phyloP scores from a whole-genome alignment of 37 sponge, comb jelly and placozoan genomes.

The Beroe ovata region DNA sequence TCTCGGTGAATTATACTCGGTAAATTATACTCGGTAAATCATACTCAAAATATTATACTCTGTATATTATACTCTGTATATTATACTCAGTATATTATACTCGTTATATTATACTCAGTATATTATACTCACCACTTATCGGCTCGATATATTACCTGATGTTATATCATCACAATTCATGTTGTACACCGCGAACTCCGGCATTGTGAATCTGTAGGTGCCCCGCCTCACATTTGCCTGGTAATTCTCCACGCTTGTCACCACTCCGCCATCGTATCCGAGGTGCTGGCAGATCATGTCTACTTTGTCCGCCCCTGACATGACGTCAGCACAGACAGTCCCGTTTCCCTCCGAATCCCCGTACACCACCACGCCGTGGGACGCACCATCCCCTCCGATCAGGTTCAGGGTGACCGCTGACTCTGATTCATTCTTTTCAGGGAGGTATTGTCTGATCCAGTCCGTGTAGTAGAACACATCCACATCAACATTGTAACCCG shows the following conservation, averaged over 20 bases:
- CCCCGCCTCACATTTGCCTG: background rate
- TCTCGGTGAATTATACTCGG: no score
- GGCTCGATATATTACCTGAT: no score
- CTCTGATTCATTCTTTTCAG: no score
- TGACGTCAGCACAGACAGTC: background rate
- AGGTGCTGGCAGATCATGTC: background rate
- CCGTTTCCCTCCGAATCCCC: background rate
- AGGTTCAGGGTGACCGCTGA: background rate
- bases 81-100: no score
- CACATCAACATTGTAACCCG: background rate
- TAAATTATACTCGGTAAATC: no score
- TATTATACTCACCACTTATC: no score
- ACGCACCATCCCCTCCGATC: background rate
- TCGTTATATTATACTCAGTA: no score
- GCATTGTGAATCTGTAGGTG: background rate
- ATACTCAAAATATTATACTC: no score
- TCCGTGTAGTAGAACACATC: conserved; percentile 4
- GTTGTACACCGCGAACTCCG: background rate
- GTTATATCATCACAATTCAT: no score
- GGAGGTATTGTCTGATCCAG: no score
- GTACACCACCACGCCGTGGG: background rate
- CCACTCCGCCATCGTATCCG: background rate
- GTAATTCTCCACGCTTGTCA: background rate
- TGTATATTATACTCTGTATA: no score
- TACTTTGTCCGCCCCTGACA: background rate